Percentiles rank a stretch among this genome's conserved stretches.
These are phyloP conservation scores for Parnassius glacialis DNA, from an alignment of 2,888 invertebrate species.

Conservation along the genomic window DNA sequence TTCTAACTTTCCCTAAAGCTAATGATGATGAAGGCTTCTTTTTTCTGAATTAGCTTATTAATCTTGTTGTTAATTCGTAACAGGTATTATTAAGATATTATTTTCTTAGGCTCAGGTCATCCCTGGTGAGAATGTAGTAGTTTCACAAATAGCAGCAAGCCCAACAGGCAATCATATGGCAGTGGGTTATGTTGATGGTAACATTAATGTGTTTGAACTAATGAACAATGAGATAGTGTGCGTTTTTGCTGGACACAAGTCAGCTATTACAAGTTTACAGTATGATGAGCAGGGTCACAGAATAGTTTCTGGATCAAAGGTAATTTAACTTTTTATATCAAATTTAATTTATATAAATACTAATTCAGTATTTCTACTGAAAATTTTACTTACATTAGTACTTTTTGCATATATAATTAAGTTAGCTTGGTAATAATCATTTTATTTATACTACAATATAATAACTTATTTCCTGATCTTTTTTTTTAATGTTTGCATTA, in stretches of 20 bases:
- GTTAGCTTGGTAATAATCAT: too few relatives aligned
- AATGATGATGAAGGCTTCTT: too few relatives aligned
- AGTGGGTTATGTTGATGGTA: constrained; percentile 95
- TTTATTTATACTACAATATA: too few relatives aligned
- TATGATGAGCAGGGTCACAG: constrained; percentile 92
- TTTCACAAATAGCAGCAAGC: constrained; percentile 87
- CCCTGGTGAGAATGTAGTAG: constrained; percentile 89
- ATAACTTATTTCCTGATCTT: too few relatives aligned
- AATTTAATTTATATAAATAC: neutral
- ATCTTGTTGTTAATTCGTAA: neutral
- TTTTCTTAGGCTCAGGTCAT: constrained; percentile 85
- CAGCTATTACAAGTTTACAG: constrained; percentile 89
- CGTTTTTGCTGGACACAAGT: constrained; percentile 91
- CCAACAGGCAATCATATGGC: constrained; percentile 90
- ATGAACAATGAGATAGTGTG: constrained; percentile 86
- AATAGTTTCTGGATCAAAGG: constrained; percentile 94
- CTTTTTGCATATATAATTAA: too few relatives aligned
- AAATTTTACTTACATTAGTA: too few relatives aligned
- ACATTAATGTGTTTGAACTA: constrained; percentile 90
- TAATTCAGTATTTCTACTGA: too few relatives aligned
- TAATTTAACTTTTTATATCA: constrained; percentile 41
- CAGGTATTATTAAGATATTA: constrained; percentile 2
- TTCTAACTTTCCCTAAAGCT: too few relatives aligned
- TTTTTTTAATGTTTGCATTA: too few relatives aligned
- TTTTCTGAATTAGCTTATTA: too few relatives aligned